Evolutionary conservation across 2,113 vertebrate genomes (phyloP).

Genomic region (Syrmaticus mikado): DNA sequence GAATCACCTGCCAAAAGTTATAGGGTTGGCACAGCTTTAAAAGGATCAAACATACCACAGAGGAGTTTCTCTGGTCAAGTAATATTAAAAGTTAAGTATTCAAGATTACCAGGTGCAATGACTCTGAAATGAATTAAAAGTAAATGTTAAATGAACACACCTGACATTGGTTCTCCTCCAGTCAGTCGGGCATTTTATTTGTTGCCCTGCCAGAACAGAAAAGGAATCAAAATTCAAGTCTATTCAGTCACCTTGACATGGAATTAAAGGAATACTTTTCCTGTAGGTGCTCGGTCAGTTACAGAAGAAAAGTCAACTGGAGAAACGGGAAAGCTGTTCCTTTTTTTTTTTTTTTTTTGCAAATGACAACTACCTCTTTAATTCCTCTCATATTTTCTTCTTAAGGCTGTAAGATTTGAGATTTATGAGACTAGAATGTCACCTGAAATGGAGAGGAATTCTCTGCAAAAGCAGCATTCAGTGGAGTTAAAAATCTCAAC

Average conservation of each 20-base stretch:
- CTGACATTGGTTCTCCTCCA: not conserved
- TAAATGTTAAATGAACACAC: slow-evolving; percentile 34
- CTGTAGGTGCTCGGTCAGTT: not conserved
- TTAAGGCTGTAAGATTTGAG: not conserved
- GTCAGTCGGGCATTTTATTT: slow-evolving; percentile 9
- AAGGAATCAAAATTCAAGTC: slow-evolving; percentile 11
- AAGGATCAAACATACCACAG: slow-evolving; percentile 53
- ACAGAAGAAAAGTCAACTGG: not conserved
- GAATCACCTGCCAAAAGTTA: slow-evolving; percentile 10
- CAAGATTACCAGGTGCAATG: slow-evolving; percentile 56
- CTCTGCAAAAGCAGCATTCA: not conserved
- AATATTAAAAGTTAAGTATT: slow-evolving; percentile 47
- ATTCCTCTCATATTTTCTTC: not conserved
- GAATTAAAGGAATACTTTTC: not conserved
- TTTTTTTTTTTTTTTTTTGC: not conserved
- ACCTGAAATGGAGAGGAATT: not conserved
- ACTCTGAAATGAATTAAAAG: slow-evolving; percentile 75
- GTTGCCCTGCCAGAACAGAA: slow-evolving; percentile 51
- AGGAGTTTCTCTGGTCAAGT: slow-evolving; percentile 38
- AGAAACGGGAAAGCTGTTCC: not conserved
- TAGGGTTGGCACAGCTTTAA: slow-evolving; percentile 41
- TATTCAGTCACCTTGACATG: slow-evolving; percentile 5
- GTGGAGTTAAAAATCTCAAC: not conserved
- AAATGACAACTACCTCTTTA: not conserved
- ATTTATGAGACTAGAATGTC: not conserved